Percentiles rank a stretch among this genome's conserved stretches.
Conservation (phyloP, 2,113 vertebrate genomes). For the Oreocharis arfaki region DNA sequence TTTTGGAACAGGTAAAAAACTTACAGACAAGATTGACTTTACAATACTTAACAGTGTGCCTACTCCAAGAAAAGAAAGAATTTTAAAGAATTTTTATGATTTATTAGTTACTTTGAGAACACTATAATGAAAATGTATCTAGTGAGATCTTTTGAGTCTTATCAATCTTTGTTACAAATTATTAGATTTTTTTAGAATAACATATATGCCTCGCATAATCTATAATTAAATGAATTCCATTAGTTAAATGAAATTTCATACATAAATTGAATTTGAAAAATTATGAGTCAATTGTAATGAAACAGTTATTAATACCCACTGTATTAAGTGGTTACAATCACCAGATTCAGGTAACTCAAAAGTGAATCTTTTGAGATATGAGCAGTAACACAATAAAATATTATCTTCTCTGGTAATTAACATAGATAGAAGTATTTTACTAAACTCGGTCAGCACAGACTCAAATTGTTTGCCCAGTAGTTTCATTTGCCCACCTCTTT, state of each 20-base stretch:
- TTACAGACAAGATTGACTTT: not conserved
- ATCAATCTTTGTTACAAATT: slow-evolving; percentile 1
- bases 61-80: not conserved
- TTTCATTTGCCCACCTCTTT: not conserved
- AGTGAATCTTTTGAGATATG: not conserved
- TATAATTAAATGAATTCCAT: slow-evolving; percentile 30
- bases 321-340: not conserved
- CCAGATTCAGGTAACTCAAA: not conserved
- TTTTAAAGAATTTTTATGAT: not conserved
- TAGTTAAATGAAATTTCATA: slow-evolving; percentile 22
- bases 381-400: not conserved
- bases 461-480: not conserved
- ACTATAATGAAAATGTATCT: not conserved
- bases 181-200: not conserved
- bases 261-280: slow-evolving; percentile 5
- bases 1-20: not conserved
- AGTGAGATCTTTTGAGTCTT: not conserved
- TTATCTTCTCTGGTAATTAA: not conserved
- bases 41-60: not conserved
- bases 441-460: not conserved
- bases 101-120: not conserved
- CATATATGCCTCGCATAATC: not conserved
- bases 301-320: not conserved
- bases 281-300: not conserved
- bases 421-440: not conserved